phyloP scores from a whole-genome alignment of 2,888 invertebrate species.

The Reticulitermes lucifugus region DNA sequence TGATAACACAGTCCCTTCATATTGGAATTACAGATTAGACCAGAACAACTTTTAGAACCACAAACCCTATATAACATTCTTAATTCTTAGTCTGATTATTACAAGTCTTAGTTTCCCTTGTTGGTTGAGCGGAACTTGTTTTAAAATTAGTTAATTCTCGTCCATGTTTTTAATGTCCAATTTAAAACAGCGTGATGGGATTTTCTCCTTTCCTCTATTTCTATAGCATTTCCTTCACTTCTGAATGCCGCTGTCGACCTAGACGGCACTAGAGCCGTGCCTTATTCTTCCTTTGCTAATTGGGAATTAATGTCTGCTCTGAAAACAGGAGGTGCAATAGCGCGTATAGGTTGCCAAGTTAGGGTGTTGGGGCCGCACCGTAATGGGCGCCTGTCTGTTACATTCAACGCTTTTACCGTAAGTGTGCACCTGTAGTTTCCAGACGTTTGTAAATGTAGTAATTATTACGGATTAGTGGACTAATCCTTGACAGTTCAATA shows the following conservation, averaged over 20 bases:
- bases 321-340: neutral
- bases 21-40: too few relatives aligned
- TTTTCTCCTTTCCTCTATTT: neutral
- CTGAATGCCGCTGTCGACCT: neutral
- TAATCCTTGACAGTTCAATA: too few relatives aligned
- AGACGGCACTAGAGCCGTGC: neutral
- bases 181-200: neutral
- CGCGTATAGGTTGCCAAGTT: neutral
- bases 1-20: too few relatives aligned
- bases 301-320: constrained; percentile 48
- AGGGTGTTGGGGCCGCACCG: neutral
- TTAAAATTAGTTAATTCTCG: neutral
- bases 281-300: constrained; percentile 44
- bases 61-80: too few relatives aligned
- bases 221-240: neutral
- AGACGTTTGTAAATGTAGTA: too few relatives aligned
- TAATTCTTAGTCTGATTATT: neutral
- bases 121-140: neutral
- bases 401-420: too few relatives aligned
- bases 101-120: neutral
- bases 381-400: neutral
- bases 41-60: too few relatives aligned
- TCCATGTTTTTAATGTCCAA: neutral
- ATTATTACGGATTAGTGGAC: too few relatives aligned
- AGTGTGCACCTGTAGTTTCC: too few relatives aligned